phyloP scores from a whole-genome alignment of 2,797 vertebrate species.

The Staurois parvus region DNA sequence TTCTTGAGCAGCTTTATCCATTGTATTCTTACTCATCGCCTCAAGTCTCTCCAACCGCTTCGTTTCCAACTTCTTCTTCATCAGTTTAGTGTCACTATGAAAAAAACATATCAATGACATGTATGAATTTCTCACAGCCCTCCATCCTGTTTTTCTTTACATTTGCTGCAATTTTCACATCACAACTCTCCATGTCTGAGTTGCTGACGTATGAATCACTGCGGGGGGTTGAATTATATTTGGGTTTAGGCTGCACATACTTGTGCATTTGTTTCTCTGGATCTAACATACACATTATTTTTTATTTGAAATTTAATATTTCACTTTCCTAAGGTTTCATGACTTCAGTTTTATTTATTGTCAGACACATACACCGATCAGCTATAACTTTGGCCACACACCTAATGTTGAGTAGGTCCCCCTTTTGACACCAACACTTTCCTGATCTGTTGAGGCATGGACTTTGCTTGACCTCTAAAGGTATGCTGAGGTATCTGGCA shows the following conservation, averaged over 20 bases:
- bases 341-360: background rate
- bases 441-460: no score
- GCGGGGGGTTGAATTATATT: background rate
- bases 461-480: no score
- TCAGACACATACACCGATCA: background rate
- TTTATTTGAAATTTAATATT: background rate
- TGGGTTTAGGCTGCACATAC: conserved; percentile 10
- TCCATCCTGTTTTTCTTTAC: conserved; percentile 8
- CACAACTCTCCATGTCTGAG: conserved; percentile 18
- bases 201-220: conserved; percentile 2
- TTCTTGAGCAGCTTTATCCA: conserved; percentile 82
- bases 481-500: no score
- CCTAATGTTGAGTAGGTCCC: no score
- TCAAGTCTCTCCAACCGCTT: conserved; percentile 76
- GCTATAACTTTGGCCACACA: no score
- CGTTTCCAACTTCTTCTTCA: conserved; percentile 84
- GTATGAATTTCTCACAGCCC: background rate
- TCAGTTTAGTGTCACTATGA: conserved; percentile 84
- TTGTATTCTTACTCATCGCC: conserved; percentile 73
- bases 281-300: background rate
- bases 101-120: conserved; percentile 58
- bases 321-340: background rate
- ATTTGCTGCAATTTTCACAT: background rate
- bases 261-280: conserved; percentile 38
- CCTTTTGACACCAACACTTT: no score